Conservation (phyloP, 2,797 vertebrate species). For the Picus viridis region DNA sequence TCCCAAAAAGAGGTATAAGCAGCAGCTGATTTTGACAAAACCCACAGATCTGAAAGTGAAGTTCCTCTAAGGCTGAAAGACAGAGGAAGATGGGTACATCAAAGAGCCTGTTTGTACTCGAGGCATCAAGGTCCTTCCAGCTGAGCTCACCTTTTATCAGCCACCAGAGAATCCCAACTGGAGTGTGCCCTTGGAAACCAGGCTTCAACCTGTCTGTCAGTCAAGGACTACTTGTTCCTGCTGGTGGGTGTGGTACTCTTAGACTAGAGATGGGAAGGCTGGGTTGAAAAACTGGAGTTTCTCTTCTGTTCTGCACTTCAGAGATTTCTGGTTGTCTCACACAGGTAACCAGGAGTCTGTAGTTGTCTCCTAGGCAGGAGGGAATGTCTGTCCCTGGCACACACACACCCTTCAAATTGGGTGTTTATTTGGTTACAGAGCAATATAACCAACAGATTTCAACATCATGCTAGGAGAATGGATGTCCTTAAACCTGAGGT, state of each 20-base stretch:
- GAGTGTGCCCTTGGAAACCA: neutral
- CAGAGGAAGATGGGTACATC: neutral
- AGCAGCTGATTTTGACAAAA: neutral
- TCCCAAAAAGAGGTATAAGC: neutral
- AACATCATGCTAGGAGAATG: neutral
- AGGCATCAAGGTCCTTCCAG: neutral
- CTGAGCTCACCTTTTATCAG: neutral
- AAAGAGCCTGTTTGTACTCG: neutral
- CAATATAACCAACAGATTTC: neutral
- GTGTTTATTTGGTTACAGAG: neutral
- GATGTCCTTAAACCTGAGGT: neutral
- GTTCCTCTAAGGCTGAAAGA: neutral
- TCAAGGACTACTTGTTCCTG: neutral
- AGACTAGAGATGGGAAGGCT: neutral
- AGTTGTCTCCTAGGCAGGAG: neutral
- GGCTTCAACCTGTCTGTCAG: neutral
- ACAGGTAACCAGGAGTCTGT: neutral
- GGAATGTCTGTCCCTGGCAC: neutral
- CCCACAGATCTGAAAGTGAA: neutral
- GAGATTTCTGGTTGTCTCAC: neutral
- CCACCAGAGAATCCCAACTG: neutral
- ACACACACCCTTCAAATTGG: neutral
- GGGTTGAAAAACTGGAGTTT: neutral
- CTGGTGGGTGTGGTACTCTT: neutral
- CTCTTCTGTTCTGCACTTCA: neutral